Percentiles rank a stretch among this genome's conserved stretches.
These are phyloP conservation scores for Agrochola lychnidis DNA, from an alignment of 2,888 invertebrate genomes.

Conservation along the genomic window DNA sequence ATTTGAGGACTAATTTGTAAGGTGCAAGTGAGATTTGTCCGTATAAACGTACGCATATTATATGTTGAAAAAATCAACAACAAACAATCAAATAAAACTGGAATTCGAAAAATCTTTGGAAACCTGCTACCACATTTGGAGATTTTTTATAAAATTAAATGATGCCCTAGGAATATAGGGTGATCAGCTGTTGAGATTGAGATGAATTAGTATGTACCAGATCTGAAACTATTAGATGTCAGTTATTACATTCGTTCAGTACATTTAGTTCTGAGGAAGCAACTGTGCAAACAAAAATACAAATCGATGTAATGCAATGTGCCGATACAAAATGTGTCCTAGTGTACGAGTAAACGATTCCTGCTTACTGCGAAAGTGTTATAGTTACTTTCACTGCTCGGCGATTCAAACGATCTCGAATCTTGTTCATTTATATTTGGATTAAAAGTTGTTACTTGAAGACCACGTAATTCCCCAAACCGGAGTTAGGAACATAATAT, in stretches of 20 bases:
- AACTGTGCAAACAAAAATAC: neutral
- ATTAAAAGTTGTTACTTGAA: neutral
- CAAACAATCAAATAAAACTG: neutral
- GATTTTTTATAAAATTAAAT: neutral
- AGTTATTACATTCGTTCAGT: no score
- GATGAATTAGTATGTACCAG: neutral
- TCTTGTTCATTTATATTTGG: constrained; percentile 12
- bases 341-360: neutral
- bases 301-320: neutral
- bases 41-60: neutral
- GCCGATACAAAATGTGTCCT: neutral
- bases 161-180: neutral
- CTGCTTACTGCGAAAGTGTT: constrained; percentile 15
- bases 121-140: neutral
- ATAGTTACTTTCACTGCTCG: constrained; percentile 39
- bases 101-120: neutral
- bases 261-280: neutral
- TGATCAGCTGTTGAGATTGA: neutral
- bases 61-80: neutral
- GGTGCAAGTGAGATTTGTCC: no score
- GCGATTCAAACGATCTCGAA: neutral
- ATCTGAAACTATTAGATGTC: neutral
- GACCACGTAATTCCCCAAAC: neutral
- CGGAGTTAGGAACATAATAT: neutral
- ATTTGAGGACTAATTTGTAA: neutral